Conservation (phyloP, 2,113 vertebrate species). For the Oenanthe melanoleuca region DNA sequence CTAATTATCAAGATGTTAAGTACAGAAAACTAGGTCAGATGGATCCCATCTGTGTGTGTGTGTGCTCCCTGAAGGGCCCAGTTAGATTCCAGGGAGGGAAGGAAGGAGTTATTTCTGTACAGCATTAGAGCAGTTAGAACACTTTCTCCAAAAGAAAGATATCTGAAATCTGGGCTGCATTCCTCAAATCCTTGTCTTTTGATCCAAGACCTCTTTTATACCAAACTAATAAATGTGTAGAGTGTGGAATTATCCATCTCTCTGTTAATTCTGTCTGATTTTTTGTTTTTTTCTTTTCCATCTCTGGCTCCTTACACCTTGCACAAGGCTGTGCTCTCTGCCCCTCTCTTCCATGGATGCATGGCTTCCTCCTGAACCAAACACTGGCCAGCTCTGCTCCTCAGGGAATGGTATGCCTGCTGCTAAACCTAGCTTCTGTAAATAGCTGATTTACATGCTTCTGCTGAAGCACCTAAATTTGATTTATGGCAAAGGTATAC, state of each 20-base stretch:
- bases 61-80: neutral
- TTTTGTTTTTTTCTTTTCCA: neutral
- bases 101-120: neutral
- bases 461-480: neutral
- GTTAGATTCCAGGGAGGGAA: neutral
- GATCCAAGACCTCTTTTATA: neutral
- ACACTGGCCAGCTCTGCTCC: neutral
- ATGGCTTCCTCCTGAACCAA: neutral
- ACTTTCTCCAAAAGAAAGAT: neutral
- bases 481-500: neutral
- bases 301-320: neutral
- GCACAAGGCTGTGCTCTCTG: neutral
- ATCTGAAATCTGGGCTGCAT: neutral
- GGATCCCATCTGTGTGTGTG: neutral
- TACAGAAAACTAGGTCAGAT: neutral
- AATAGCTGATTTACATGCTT: neutral
- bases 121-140: neutral
- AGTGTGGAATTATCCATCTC: neutral
- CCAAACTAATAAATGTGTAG: neutral
- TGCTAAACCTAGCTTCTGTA: neutral
- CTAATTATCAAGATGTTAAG: neutral
- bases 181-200: neutral
- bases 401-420: neutral
- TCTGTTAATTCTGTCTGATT: neutral
- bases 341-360: neutral